These are phyloP conservation scores for Lophius piscatorius DNA, from an alignment of 2,113 vertebrate species.

Conservation along the genomic window DNA sequence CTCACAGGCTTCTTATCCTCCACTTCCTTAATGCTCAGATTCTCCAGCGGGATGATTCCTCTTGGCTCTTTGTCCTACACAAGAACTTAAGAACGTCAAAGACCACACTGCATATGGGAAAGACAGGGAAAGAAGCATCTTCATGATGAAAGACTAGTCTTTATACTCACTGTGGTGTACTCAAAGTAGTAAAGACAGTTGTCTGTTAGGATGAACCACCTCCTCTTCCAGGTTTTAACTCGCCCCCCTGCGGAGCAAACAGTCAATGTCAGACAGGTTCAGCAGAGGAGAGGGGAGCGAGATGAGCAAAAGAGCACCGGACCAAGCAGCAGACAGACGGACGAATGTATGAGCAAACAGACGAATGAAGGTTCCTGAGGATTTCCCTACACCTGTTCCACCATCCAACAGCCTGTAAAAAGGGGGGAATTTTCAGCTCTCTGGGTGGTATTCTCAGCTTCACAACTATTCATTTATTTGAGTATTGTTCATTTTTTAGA, in stretches of 20 bases:
- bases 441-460: too few species aligned
- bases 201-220: slow-evolving; percentile 98
- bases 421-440: too few species aligned
- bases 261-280: slow-evolving; percentile 65
- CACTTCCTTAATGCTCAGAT: slow-evolving; percentile 95
- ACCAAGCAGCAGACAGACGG: slow-evolving; percentile 76
- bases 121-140: not conserved
- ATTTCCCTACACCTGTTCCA: slow-evolving; percentile 38
- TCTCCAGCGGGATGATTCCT: slow-evolving; percentile 97
- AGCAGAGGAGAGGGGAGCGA: slow-evolving; percentile 1
- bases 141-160: not conserved
- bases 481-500: too few species aligned
- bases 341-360: slow-evolving; percentile 74
- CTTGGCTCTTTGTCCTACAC: slow-evolving; percentile 95
- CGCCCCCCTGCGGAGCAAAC: slow-evolving; percentile 87
- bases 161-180: slow-evolving; percentile 92
- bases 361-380: slow-evolving; percentile 67
- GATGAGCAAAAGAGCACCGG: slow-evolving; percentile 59
- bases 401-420: not conserved
- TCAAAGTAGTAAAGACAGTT: slow-evolving; percentile 99
- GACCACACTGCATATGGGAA: not conserved
- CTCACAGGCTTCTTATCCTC: slow-evolving; percentile 97
- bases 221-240: slow-evolving; percentile 97
- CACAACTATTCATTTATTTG: too few species aligned
- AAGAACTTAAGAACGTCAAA: not conserved